Conservation (phyloP, 2,113 vertebrate genomes). For the Tragelaphus scriptus region DNA sequence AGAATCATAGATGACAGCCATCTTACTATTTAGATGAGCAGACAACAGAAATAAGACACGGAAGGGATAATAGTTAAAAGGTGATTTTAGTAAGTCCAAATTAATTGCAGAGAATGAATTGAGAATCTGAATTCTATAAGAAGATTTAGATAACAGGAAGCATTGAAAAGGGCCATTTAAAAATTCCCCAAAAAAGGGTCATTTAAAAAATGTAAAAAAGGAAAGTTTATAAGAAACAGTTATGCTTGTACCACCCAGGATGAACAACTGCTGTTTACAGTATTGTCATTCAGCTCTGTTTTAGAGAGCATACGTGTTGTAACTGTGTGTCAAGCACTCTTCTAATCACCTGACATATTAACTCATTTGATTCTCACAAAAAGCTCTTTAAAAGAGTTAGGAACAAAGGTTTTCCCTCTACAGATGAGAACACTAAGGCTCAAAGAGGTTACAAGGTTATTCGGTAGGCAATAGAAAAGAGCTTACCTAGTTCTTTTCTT, state of each 20-base stretch:
- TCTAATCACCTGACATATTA: not conserved
- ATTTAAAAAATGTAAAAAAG: not conserved
- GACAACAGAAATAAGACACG: not conserved
- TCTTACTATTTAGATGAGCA: not conserved
- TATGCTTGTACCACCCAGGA: not conserved
- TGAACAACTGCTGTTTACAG: not conserved
- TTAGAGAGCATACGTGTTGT: not conserved
- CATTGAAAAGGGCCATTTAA: not conserved
- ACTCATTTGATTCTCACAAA: not conserved
- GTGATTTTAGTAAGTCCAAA: not conserved
- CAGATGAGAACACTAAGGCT: not conserved
- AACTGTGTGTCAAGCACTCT: not conserved
- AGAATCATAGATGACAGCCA: not conserved
- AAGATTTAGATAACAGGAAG: not conserved
- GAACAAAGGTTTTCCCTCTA: not conserved
- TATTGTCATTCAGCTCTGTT: not conserved
- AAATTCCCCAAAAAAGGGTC: not conserved
- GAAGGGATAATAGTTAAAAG: not conserved
- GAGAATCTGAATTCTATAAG: not conserved
- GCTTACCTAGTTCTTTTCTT: not conserved
- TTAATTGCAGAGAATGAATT: not conserved
- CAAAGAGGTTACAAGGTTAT: not conserved
- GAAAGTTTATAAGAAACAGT: not conserved
- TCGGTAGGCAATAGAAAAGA: not conserved
- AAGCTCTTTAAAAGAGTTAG: not conserved